Evolutionary conservation across 2,113 vertebrate species (phyloP).

Genomic region (Octodon degus): DNA sequence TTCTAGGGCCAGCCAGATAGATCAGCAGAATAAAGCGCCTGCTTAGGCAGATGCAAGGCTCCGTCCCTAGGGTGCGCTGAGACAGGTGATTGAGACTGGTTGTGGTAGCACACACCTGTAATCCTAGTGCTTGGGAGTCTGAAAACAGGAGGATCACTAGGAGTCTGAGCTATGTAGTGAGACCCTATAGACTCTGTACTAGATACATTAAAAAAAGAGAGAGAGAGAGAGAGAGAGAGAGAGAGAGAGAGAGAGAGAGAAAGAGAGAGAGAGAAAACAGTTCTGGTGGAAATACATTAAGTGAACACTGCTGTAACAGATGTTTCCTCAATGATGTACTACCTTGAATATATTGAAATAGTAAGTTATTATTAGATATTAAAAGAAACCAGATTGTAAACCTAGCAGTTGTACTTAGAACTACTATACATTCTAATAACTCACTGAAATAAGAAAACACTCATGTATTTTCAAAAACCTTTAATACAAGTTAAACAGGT

Average conservation of each 20-base stretch:
- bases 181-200: too few relatives aligned
- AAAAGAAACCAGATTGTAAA: not conserved
- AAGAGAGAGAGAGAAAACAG: conserved; percentile 31
- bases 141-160: too few relatives aligned
- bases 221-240: too few relatives aligned
- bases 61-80: too few relatives aligned
- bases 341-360: conserved; percentile 30
- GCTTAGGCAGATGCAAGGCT: too few relatives aligned
- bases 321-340: not conserved
- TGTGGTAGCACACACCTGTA: too few relatives aligned
- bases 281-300: conserved; percentile 22
- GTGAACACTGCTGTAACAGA: not conserved
- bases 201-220: too few relatives aligned
- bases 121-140: too few relatives aligned
- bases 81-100: too few relatives aligned
- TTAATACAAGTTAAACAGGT: conserved; percentile 40
- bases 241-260: too few relatives aligned
- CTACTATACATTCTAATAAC: conserved; percentile 19
- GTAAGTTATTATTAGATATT: not conserved
- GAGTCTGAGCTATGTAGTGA: too few relatives aligned
- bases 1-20: not conserved
- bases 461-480: conserved; percentile 40
- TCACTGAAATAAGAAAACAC: conserved; percentile 24
- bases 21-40: too few relatives aligned
- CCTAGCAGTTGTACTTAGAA: not conserved